Conservation (phyloP, 2,888 invertebrate species). For the Tribolium freemani region DNA sequence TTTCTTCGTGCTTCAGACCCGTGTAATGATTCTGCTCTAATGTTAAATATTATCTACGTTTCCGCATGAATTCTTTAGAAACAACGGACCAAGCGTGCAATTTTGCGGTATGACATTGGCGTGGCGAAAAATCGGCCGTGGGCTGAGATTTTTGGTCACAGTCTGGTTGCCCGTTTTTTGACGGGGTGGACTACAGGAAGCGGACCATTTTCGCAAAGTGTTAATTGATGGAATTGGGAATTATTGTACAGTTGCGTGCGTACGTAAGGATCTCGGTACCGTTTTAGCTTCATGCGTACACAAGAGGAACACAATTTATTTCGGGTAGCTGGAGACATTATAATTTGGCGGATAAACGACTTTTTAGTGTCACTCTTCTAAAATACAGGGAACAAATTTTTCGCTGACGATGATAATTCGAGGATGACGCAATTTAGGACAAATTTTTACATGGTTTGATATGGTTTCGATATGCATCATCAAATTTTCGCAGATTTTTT, state of each 20-base stretch:
- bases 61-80: conserved; percentile 63
- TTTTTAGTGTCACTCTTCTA: conserved; percentile 18
- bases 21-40: conserved; percentile 61
- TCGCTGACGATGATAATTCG: background rate
- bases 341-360: conserved; percentile 20
- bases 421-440: background rate
- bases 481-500: background rate
- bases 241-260: conserved; percentile 17
- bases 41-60: conserved; percentile 65
- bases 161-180: conserved; percentile 23
- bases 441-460: background rate
- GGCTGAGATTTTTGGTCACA: conserved; percentile 23
- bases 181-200: background rate
- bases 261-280: conserved; percentile 6
- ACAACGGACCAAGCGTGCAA: conserved; percentile 55
- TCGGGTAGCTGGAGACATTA: conserved; percentile 19
- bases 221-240: background rate
- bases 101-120: conserved; percentile 44
- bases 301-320: conserved; percentile 23
- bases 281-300: conserved; percentile 32
- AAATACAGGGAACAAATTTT: background rate
- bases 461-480: background rate
- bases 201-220: background rate
- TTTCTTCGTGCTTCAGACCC: conserved; percentile 54
- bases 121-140: conserved; percentile 22